A percentile compares a stretch with the other conserved stretches of the same genome.
These are phyloP conservation scores for Xestia rhomboidea DNA, from an alignment of 2,888 invertebrate species.

Conservation along the genomic window DNA sequence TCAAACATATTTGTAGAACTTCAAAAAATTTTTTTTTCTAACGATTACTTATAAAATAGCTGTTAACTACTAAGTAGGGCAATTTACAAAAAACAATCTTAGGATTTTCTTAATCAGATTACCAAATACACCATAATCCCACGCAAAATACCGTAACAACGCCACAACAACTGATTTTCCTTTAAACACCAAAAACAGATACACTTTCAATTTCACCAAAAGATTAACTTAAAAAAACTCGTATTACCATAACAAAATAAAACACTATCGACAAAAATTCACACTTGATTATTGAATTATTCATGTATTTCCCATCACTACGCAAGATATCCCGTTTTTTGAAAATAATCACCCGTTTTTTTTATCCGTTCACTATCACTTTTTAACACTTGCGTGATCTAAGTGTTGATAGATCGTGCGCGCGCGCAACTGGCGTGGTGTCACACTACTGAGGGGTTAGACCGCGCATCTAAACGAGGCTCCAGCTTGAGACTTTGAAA, in stretches of 20 bases:
- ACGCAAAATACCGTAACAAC: not conserved
- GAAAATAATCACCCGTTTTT: not conserved
- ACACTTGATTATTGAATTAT: conserved; percentile 14
- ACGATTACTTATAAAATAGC: not conserved
- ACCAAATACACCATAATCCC: not conserved
- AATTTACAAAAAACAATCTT: not conserved
- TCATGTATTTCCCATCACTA: conserved; percentile 11
- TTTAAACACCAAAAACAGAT: not conserved
- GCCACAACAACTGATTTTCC: conserved; percentile 32
- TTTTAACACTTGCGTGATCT: conserved; percentile 60
- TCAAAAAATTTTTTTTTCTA: too few relatives aligned
- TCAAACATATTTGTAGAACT: too few relatives aligned
- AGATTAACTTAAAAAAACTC: not conserved
- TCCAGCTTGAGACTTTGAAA: conserved; percentile 44
- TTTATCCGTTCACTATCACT: conserved; percentile 61
- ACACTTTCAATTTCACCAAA: conserved; percentile 39
- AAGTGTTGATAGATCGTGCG: conserved; percentile 56
- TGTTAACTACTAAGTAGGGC: not conserved
- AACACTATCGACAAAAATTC: conserved; percentile 15
- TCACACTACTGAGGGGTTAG: conserved; percentile 65
- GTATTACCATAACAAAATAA: conserved; percentile 9
- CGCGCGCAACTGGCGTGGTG: conserved; percentile 62
- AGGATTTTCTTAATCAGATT: not conserved
- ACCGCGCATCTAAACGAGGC: conserved; percentile 55
- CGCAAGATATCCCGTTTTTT: conserved; percentile 5